Evolutionary conservation across 2,888 invertebrate genomes (phyloP), one percentile per base, ranked within the genome.

Genomic region (Sarcophaga variegata): DNA sequence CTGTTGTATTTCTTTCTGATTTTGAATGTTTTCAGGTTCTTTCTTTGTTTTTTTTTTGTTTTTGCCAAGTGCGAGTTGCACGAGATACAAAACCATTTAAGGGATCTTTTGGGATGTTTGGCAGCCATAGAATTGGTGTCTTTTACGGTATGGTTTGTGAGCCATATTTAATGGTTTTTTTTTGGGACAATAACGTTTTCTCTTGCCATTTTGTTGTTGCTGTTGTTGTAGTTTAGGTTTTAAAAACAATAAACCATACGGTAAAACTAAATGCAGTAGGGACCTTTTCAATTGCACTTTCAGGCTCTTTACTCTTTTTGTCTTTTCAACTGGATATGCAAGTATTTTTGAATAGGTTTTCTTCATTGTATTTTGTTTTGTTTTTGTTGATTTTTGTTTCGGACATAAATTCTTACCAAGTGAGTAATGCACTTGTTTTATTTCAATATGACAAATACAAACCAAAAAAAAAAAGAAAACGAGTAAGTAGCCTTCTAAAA

Each of bases 401-500:
- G 17, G 6, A 59, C 14, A 62, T 62, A 78, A 72, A 78, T 83
- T 72, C 72, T 83, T 78, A 62, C 62, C 37, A 80, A 76, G 60
- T 81, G 80, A 81, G 70, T 81, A 85, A 81, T 76, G 22, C 84
- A 85, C 84, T 85, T 85, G 84, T 67, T 84, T 85, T 59, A 54
- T 54, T 54, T 17, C 37, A 37, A 37, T 37, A 37, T 37, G 37
- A 37, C 37, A 37, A 37, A 37, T 0, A 37, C 37, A 37, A 37
- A 37, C 2, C 37, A 37, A 37, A 37, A 37, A 6, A 37, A 8
- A 37, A 37, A 37, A 6, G 0, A 37, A 37, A 8, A 8, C 1
- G 6, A 17, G 2, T 4, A 54, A 12, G 79, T 64, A 76, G 71
- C 66, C 76, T 80, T 71, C 71, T 81, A 22, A 75, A 85, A 75